Conservation (phyloP, 23 tunicate species). For the Pegea sp. region DNA sequence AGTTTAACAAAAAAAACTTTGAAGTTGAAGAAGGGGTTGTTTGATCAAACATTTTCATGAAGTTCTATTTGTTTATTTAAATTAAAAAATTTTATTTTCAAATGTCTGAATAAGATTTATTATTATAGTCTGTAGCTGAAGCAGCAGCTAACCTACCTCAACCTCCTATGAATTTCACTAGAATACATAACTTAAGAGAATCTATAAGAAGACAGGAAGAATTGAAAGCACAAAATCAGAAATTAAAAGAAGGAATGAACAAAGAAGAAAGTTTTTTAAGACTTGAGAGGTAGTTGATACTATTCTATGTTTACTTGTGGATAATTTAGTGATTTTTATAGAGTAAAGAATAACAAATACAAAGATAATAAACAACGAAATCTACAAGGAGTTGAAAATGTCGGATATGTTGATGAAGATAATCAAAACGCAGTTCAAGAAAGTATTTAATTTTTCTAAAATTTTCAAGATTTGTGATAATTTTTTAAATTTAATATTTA, state of each 20-base stretch:
- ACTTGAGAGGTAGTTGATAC: slow-evolving; percentile 18
- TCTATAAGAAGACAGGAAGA: slow-evolving; percentile 59
- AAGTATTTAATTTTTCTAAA: too few relatives aligned
- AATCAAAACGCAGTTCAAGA: too few relatives aligned
- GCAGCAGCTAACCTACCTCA: slow-evolving; percentile 62
- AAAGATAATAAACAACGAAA: too few relatives aligned
- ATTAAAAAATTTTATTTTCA: background rate
- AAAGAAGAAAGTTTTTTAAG: slow-evolving; percentile 54
- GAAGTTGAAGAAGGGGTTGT: background rate
- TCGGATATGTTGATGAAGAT: slow-evolving; percentile 57
- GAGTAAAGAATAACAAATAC: background rate
- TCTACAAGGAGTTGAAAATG: slow-evolving; percentile 68
- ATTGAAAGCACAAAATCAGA: slow-evolving; percentile 20
- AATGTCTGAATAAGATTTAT: background rate
- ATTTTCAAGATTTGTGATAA: too few relatives aligned
- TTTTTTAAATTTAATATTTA: background rate
- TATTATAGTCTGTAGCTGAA: slow-evolving; percentile 47
- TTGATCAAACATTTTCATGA: background rate
- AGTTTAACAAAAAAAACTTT: background rate
- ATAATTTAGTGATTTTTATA: background rate
- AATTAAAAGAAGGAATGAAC: slow-evolving; percentile 46
- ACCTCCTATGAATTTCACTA: slow-evolving; percentile 55
- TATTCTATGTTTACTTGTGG: background rate
- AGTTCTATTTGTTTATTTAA: background rate
- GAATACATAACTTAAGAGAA: slow-evolving; percentile 70